Percentiles rank a stretch among this genome's conserved stretches.
Evolutionary conservation across 2,888 invertebrate species (phyloP).

Genomic region (Parnassius orleans): DNA sequence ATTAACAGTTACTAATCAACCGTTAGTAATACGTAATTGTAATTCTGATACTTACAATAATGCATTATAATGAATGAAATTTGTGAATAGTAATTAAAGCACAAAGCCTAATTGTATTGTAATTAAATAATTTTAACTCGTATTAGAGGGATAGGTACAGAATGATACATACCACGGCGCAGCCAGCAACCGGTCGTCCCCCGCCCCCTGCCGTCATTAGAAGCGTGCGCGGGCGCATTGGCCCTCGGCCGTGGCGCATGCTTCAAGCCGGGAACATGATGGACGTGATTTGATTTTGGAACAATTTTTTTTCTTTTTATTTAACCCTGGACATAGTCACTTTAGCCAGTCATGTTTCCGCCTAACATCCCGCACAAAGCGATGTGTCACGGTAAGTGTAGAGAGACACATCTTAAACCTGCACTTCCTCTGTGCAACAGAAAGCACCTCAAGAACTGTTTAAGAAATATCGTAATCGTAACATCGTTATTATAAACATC

Average conservation of each 20-base stretch:
- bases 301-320: constrained; percentile 30
- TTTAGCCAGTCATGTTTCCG: constrained; percentile 20
- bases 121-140: too few relatives aligned
- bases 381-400: constrained; percentile 1
- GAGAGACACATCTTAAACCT: neutral
- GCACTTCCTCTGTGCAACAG: too few relatives aligned
- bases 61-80: too few relatives aligned
- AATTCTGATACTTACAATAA: too few relatives aligned
- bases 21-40: too few relatives aligned
- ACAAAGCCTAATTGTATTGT: too few relatives aligned
- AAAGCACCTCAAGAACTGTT: too few relatives aligned
- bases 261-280: constrained; percentile 52
- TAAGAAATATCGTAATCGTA: too few relatives aligned
- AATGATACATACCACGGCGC: constrained; percentile 52
- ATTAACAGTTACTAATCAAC: too few relatives aligned
- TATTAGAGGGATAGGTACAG: constrained; percentile 20
- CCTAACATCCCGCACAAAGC: constrained; percentile 14
- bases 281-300: constrained; percentile 51
- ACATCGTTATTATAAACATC: too few relatives aligned
- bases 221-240: constrained; percentile 75
- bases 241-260: constrained; percentile 59
- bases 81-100: too few relatives aligned
- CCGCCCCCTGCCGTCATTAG: constrained; percentile 64
- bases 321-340: constrained; percentile 20
- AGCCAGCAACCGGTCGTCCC: constrained; percentile 57